phyloP scores from a whole-genome alignment of 2,797 vertebrate genomes.

The Chaenodraco wilsoni region DNA sequence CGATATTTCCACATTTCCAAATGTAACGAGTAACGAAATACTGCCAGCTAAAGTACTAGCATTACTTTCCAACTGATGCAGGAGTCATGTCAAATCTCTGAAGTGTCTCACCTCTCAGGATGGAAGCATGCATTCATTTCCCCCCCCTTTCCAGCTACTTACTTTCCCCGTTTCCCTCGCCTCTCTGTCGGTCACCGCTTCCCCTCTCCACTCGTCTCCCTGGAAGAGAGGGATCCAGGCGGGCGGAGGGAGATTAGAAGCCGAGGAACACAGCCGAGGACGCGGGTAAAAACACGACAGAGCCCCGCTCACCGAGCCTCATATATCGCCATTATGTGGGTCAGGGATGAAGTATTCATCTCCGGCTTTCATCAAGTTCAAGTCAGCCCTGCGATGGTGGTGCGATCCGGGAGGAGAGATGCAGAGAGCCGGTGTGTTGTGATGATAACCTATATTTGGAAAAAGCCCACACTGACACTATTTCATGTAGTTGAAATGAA shows the following conservation, averaged over 20 bases:
- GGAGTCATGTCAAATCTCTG: not conserved
- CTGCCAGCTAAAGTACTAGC: conserved; percentile 5
- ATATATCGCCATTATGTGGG: conserved; percentile 76
- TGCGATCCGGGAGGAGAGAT: conserved; percentile 55
- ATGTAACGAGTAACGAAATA: conserved; percentile 45
- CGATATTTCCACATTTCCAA: not conserved
- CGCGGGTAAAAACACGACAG: conserved; percentile 28
- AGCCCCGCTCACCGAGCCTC: conserved; percentile 43
- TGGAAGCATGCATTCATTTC: not conserved
- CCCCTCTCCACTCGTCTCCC: conserved; percentile 27
- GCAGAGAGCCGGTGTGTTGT: conserved; percentile 24
- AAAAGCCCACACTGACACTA: conserved; percentile 43
- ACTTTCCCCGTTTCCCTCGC: conserved; percentile 52
- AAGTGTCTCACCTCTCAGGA: not conserved
- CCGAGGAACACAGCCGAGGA: conserved; percentile 33
- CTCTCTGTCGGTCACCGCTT: conserved; percentile 23
- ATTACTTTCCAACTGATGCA: conserved; percentile 28
- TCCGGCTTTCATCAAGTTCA: conserved; percentile 58
- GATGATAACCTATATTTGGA: conserved; percentile 66
- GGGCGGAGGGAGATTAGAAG: conserved; percentile 43
- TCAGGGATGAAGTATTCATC: conserved; percentile 81
- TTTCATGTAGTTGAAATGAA: conserved; percentile 14
- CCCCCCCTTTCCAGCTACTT: conserved; percentile 39
- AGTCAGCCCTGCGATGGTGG: conserved; percentile 60
- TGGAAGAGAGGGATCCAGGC: conserved; percentile 36